Base-by-base conservation (phyloP, 1,140 invertebrate species). In the Platyura marginata region DNA sequence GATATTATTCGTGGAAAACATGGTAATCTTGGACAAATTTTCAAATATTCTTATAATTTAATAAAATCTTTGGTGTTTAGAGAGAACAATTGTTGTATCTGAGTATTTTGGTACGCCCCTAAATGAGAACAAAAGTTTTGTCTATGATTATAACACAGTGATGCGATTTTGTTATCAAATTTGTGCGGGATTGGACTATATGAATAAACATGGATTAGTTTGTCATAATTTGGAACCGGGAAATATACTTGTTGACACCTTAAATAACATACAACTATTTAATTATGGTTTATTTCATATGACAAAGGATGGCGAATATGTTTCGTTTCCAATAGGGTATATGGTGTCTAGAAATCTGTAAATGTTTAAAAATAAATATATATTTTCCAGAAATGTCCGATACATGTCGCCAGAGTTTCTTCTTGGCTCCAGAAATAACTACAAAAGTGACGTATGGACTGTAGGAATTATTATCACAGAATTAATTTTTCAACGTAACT, bases 211-310 rank as follows among this genome's bases (percentile, higher is more conserved):
- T 44, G 72, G 75, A 40, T 70, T 95, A 37, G 77, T 80, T 9
- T 81, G 86, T 55, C 72, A 85, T 48, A 83, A 81, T 62, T 62
- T 97, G 18, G 76, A 75, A 47, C 75, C 81, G 43, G 78, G 86
- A 46, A 91, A 90, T 64, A 82, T 97, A 49, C 64, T 92, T 9
- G 58, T 93, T 13, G 77, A 83, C 56, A 66, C 65, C 32, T 62
- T 72, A 50, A 72, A 73, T 25, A 68, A 75, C 53, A 75, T 89
- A 0, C 90, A 94, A 57, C 55, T 97, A 21, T 88, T 86, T 50
- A 91, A 93, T 63, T 95, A 87, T 71, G 93, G 91, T 9, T 61
- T 94, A 41, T 90, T 83, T 66, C 79, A 87, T 55, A 92, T 95
- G 79, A 94, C 90, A 18, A 77, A 81, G 52, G 47, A 51, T 39